A percentile compares a stretch with the other conserved stretches of the same genome.
Evolutionary conservation across 2,888 invertebrate genomes (phyloP).

Genomic region (Arrhopalites spinosus): DNA sequence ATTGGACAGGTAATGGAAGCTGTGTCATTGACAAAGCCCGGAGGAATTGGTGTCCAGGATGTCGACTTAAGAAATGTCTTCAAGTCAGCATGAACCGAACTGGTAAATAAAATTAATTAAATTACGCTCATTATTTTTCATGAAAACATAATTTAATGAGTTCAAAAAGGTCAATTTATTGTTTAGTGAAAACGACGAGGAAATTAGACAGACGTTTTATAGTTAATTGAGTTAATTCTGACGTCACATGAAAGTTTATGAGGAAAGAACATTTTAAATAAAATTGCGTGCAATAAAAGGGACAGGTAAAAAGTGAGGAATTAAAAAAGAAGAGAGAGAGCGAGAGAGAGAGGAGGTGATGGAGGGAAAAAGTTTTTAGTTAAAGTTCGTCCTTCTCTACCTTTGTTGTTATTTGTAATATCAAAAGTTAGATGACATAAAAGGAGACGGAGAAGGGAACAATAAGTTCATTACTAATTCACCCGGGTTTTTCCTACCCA

Average conservation of each 20-base stretch:
- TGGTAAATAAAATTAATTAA: constrained; percentile 62
- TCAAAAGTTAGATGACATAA: constrained; percentile 12
- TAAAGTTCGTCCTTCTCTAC: no score
- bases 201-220: no score
- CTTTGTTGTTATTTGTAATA: background rate
- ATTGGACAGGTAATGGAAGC: constrained; percentile 68
- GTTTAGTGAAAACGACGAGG: no score
- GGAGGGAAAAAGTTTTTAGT: no score
- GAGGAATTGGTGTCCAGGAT: constrained; percentile 80
- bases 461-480: constrained; percentile 3
- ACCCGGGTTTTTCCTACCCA: background rate
- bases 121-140: no score
- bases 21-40: constrained; percentile 80
- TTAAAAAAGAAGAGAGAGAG: background rate
- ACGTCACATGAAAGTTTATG: no score
- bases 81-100: constrained; percentile 76
- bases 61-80: constrained; percentile 78
- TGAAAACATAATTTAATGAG: no score
- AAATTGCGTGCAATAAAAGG: background rate
- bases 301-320: background rate
- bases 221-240: no score
- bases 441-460: background rate
- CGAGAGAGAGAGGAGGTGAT: background rate
- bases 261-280: background rate
- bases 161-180: no score